Base-by-base conservation (phyloP, 2,888 invertebrate genomes). In the Megalurothrips usitatus region DNA sequence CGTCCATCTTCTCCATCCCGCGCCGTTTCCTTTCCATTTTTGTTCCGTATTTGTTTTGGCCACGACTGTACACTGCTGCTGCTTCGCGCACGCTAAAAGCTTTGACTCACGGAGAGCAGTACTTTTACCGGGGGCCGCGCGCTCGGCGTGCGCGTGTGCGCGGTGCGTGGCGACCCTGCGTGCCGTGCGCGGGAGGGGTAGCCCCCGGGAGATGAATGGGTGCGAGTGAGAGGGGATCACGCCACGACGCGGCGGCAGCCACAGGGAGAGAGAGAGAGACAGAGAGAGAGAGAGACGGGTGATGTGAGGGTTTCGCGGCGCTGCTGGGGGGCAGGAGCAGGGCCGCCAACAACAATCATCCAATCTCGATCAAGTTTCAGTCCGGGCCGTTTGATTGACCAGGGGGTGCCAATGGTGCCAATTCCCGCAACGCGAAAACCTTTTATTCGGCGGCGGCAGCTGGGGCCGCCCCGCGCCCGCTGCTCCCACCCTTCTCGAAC, bases 321-420 rank as follows among this genome's bases (percentile, higher is more conserved):
- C 58, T 2, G 6, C 34, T 14, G n/a, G 58, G n/a, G 58, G 58
- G 58, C 58, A 58, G 58, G 14, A n/a, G 58, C 19, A 6, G 58
- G 58, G 12, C 19, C 58, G 58, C 58, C 58, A 14, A 58, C 58
- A n/a, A 58, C 58, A 58, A 58, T 58, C 58, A 58, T 58, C 58
- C 58, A 58, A 58, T 58, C 58, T 58, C 58, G 58, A 58, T 58
- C 58, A 58, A 58, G 58, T 58, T 58, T 58, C 58, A 58, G 58
- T 58, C 58, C 58, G n/a, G 58, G 58, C 34, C 19, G 58, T 17
- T n/a, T 58, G 58, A 58, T 58, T 58, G 58, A 58, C 19, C 58
- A n/a, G 19, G 58, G 58, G 58, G 58, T 58, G 58, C n/a, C 58
- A 58, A 58, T 58, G 34, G 34, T 43, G 34, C 34, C 34, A 43